phyloP scores from a whole-genome alignment of 37 sponge, comb jelly and placozoan species.

The Chondrosia reniformis region DNA sequence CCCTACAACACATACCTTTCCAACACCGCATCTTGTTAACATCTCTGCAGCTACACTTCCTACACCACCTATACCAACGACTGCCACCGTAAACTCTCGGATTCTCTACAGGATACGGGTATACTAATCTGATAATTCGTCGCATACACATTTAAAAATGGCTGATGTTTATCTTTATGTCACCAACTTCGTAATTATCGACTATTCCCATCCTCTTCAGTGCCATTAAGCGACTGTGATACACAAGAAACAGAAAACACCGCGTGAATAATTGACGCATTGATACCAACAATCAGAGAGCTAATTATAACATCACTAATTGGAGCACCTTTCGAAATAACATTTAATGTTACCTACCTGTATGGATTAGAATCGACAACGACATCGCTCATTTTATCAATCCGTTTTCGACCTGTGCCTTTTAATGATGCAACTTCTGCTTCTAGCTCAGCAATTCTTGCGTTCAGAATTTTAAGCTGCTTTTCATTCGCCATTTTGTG shows the following conservation, averaged over 20 bases:
- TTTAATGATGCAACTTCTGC: background rate
- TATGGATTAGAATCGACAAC: conserved; percentile 94
- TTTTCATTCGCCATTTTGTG: background rate
- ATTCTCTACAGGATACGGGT: conserved; percentile 30
- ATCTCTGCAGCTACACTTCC: conserved; percentile 98
- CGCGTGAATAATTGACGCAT: too few relatives aligned
- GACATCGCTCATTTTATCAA: conserved; percentile 76
- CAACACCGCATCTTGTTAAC: conserved; percentile 96
- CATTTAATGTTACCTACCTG: conserved; percentile 55
- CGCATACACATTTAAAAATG: background rate
- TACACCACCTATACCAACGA: conserved; percentile 96
- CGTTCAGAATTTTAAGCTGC: conserved; percentile 1
- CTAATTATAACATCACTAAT: too few relatives aligned
- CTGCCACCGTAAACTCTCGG: conserved; percentile 76
- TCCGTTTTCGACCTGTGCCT: conserved; percentile 36
- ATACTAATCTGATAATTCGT: background rate
- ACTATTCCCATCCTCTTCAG: conserved; percentile 97
- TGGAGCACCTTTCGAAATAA: too few relatives aligned
- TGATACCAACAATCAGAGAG: too few relatives aligned
- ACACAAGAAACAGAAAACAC: too few relatives aligned
- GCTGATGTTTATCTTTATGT: background rate
- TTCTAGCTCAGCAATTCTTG: conserved; percentile 4
- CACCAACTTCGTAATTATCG: conserved; percentile 70
- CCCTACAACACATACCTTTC: conserved; percentile 69
- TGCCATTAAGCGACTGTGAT: conserved; percentile 98